Conservation (phyloP, 1,140 invertebrate species). For the Pectinophora gossypiella region DNA sequence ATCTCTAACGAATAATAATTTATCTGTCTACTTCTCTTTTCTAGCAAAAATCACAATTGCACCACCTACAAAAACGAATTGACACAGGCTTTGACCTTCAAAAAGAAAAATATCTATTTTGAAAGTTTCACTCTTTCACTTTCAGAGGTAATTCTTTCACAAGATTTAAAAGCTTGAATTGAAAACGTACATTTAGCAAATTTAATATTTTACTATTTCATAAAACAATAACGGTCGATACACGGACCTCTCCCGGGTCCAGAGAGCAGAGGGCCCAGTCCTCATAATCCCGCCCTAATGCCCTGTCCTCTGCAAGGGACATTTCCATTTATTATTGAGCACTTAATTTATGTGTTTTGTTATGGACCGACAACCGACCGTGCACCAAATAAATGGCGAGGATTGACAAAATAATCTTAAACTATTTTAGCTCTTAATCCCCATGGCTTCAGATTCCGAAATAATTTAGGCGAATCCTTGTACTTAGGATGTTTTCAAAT, state of each 20-base stretch:
- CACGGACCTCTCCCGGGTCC: slow-evolving; percentile 24
- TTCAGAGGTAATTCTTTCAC: too few species aligned
- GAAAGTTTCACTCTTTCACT: too few species aligned
- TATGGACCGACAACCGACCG: slow-evolving; percentile 64
- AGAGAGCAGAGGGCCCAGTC: slow-evolving; percentile 49
- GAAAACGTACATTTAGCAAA: background rate
- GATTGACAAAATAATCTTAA: background rate
- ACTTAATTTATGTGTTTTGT: slow-evolving; percentile 76
- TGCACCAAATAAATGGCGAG: slow-evolving; percentile 15
- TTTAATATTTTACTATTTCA: slow-evolving; percentile 7
- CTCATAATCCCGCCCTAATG: slow-evolving; percentile 74
- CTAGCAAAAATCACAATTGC: too few species aligned
- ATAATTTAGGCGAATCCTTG: background rate
- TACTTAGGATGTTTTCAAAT: slow-evolving; percentile 9
- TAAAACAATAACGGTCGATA: slow-evolving; percentile 18
- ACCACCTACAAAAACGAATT: too few species aligned
- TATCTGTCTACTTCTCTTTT: too few species aligned
- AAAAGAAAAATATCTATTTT: too few species aligned
- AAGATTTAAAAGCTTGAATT: background rate
- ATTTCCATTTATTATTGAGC: slow-evolving; percentile 76
- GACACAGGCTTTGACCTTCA: too few species aligned
- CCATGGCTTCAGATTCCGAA: background rate
- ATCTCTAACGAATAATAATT: too few species aligned
- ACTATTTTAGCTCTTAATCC: slow-evolving; percentile 13
- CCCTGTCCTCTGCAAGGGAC: slow-evolving; percentile 74